Percentiles rank a stretch among this genome's conserved stretches.
These are phyloP conservation scores for Sylvietta virens DNA, from an alignment of 2,113 vertebrate genomes.

Conservation along the genomic window DNA sequence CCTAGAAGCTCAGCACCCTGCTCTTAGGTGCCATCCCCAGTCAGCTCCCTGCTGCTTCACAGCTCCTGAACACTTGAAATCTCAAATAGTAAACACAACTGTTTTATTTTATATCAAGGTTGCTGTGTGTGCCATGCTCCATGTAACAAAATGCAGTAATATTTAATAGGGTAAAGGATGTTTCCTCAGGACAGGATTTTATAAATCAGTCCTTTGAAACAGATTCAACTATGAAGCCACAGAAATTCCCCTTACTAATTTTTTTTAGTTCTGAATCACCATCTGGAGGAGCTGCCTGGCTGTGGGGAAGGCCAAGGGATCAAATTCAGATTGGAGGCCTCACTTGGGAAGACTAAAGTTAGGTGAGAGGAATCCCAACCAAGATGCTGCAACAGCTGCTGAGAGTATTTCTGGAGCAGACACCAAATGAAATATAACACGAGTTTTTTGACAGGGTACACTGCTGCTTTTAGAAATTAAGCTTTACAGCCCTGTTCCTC, in stretches of 20 bases:
- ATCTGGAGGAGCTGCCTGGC: neutral
- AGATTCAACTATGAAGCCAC: neutral
- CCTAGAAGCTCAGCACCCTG: neutral
- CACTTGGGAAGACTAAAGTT: neutral
- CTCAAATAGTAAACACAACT: neutral
- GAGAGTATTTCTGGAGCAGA: neutral
- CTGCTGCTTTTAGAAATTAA: neutral
- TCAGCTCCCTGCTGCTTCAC: neutral
- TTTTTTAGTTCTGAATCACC: neutral
- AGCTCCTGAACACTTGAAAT: neutral
- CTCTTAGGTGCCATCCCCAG: neutral
- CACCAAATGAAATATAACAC: neutral
- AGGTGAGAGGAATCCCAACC: neutral
- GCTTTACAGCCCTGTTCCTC: neutral
- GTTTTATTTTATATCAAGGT: neutral
- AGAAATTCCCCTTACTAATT: neutral
- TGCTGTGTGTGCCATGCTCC: neutral
- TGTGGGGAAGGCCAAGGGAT: neutral
- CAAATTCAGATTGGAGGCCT: neutral
- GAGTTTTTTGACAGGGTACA: neutral
- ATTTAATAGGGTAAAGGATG: neutral
- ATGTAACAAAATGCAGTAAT: neutral
- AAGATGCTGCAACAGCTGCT: neutral
- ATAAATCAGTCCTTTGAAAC: neutral
- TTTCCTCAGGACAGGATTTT: neutral